A percentile compares a stretch with the other conserved stretches of the same genome.
These are phyloP conservation scores for Punctoribates punctum DNA, from an alignment of 2,888 invertebrate species.

Conservation along the genomic window DNA sequence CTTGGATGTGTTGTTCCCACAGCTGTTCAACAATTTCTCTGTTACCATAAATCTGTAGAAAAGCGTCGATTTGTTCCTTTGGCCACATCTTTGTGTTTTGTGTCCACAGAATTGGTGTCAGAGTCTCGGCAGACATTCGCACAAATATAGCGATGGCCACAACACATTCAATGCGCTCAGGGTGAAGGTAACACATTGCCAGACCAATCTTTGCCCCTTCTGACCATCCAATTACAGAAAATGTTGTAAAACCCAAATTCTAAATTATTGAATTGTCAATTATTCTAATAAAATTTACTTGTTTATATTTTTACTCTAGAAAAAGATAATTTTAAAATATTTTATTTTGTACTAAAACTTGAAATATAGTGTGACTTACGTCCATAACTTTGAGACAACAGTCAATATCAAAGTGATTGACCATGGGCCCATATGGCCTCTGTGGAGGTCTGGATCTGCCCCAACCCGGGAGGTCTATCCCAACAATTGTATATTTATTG, in stretches of 20 bases:
- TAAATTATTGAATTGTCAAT: background rate
- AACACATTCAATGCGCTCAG: constrained; percentile 43
- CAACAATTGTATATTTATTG: constrained; percentile 25
- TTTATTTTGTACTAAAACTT: too few relatives aligned
- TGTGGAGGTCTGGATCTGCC: constrained; percentile 39
- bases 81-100: too few relatives aligned
- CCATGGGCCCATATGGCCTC: constrained; percentile 24
- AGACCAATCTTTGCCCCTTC: constrained; percentile 38
- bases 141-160: too few relatives aligned
- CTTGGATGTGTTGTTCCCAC: too few relatives aligned
- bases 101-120: background rate
- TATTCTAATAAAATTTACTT: too few relatives aligned
- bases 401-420: constrained; percentile 26
- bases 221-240: constrained; percentile 37
- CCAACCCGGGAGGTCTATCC: constrained; percentile 36
- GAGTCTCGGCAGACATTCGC: background rate
- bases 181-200: constrained; percentile 46
- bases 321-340: too few relatives aligned
- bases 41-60: too few relatives aligned
- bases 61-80: too few relatives aligned
- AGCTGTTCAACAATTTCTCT: too few relatives aligned
- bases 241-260: constrained; percentile 23
- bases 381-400: constrained; percentile 33
- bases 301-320: too few relatives aligned
- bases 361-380: background rate